Conservation (phyloP, 2,113 vertebrate genomes). For the Zeus faber region DNA sequence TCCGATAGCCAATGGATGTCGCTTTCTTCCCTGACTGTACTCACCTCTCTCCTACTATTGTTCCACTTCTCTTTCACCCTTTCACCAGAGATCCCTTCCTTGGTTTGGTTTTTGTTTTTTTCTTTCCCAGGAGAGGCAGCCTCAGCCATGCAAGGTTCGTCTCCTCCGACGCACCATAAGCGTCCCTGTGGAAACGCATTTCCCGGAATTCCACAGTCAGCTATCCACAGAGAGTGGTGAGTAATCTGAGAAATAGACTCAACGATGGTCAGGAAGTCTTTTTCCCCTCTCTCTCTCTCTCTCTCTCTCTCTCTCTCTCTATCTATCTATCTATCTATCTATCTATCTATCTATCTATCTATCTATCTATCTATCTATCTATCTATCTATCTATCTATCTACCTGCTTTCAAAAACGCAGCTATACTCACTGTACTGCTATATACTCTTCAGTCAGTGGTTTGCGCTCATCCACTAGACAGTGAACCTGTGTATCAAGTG, state of each 20-base stretch:
- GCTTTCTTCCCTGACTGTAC: too few species aligned
- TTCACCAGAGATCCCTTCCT: conserved; percentile 37
- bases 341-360: too few species aligned
- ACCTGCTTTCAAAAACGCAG: too few species aligned
- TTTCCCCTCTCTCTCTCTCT: not conserved
- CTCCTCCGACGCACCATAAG: conserved; percentile 79
- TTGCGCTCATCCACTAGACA: too few species aligned
- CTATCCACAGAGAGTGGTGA: conserved; percentile 70
- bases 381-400: not conserved
- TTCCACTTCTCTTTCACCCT: too few species aligned
- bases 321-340: not conserved
- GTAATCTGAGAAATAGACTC: conserved; percentile 43
- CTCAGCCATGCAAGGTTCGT: conserved; percentile 62
- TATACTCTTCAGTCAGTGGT: too few species aligned
- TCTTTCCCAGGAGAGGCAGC: conserved; percentile 59
- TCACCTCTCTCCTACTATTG: too few species aligned
- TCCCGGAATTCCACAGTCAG: conserved; percentile 68
- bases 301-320: not conserved
- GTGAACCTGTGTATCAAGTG: too few species aligned
- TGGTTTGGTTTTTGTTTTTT: conserved; percentile 58
- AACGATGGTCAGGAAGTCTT: too few species aligned
- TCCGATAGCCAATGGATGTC: too few species aligned
- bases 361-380: not conserved
- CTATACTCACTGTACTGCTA: too few species aligned
- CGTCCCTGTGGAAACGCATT: conserved; percentile 76